Evolutionary conservation across 2,113 vertebrate species (phyloP), one percentile per base, ranked within the genome.

Genomic region (Halcyon malimbica): DNA sequence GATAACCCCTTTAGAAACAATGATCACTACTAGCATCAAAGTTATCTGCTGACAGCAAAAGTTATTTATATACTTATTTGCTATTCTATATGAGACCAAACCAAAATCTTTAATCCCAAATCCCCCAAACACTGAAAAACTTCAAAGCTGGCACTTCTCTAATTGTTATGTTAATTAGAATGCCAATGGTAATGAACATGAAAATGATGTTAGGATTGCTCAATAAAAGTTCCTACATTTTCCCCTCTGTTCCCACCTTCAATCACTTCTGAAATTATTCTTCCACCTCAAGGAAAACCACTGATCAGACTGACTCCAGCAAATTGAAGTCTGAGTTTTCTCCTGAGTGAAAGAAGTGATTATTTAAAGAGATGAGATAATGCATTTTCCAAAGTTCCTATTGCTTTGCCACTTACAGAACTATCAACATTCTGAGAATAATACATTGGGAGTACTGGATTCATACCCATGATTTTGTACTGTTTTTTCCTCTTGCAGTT

Each of bases 31-130:
- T 16, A 60, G 39, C 6, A 29, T 84, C 87, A 77, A 85, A 96
- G 14, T 89, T 89, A 93, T 60, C 87, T 87, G 67, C 90, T 94
- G 77, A 96, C 81, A 93, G 76, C 56, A 85, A 3, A 83, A 85
- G 80, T 76, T 95, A 93, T 92, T 96, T 97, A 83, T 93, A 95
- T 33, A 56, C 25, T 87, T 91, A 50, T 15, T 92, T 73, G 59
- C 53, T 85, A 25, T 73, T 63, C 53, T 65, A 15, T 31, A 62
- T 13, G 50, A 82, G 37, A 57, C 28, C 48, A 79, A 91, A 87
- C 10, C 65, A 73, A 75, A 84, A 84, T 81, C 67, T 67, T 78
- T 35, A 90, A 51, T 83, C 48, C 33, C 16, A 70, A 62, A 51
- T 63, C 68, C 73, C 48, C n/a, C 37, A 69, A 81, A 91, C 16